These are phyloP conservation scores for Dinomys branickii DNA, from an alignment of 2,113 vertebrate genomes.

Conservation along the genomic window DNA sequence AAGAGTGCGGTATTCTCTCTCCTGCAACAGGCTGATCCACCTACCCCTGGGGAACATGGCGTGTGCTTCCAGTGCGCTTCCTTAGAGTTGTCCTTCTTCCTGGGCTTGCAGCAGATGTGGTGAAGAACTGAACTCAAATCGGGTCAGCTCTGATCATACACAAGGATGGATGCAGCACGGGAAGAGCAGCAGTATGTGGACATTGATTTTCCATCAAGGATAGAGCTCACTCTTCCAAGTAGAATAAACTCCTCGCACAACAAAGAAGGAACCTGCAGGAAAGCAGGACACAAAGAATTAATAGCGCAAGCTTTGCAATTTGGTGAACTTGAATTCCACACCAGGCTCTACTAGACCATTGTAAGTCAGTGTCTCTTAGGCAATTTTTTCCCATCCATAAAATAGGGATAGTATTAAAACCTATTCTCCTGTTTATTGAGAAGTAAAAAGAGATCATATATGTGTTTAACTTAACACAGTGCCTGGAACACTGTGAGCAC, in stretches of 20 bases:
- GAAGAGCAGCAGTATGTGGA: background rate
- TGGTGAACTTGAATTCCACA: background rate
- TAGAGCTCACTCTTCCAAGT: background rate
- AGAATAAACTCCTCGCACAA: background rate
- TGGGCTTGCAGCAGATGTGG: background rate
- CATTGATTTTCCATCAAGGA: background rate
- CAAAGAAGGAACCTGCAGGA: background rate
- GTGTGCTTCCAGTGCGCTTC: background rate
- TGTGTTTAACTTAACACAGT: background rate
- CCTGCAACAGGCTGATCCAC: background rate
- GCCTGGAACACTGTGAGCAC: background rate
- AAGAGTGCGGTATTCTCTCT: background rate
- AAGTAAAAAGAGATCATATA: background rate
- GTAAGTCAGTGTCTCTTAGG: background rate
- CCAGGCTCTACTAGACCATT: background rate
- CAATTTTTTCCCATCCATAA: background rate
- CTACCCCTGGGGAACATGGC: background rate
- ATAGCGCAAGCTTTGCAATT: background rate
- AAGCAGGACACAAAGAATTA: background rate
- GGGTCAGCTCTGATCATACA: background rate
- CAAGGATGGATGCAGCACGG: background rate
- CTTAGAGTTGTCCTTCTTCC: background rate
- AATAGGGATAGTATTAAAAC: background rate
- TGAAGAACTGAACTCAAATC: background rate
- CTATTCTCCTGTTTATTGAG: background rate